Base-by-base conservation (phyloP, 2,888 invertebrate species). In the Globia sparganii region DNA sequence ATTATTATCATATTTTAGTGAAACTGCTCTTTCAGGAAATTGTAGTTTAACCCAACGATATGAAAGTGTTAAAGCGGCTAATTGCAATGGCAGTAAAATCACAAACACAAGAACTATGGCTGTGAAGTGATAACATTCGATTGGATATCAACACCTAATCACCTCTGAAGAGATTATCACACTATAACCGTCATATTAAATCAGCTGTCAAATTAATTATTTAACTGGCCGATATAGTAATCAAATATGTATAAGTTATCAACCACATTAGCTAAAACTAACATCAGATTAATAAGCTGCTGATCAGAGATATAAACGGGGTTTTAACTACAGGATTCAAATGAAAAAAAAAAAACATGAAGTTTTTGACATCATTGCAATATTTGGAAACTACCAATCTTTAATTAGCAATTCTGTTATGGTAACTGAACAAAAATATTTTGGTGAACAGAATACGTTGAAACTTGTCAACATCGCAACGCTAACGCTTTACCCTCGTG, bases 401-500 rank as follows among this genome's bases (percentile, higher is more conserved):
- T n/a, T n/a, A n/a, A n/a, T n/a, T n/a, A n/a, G n/a, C n/a, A n/a
- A n/a, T n/a, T n/a, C n/a, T n/a, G n/a, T n/a, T n/a, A n/a, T n/a
- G n/a, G n/a, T n/a, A n/a, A n/a, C n/a, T n/a, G 31, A n/a, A 72
- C 13, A 56, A 21, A 78, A 28, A 34, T 4, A 4, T 71, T 80
- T 80, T n/a, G 37, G 31, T 56, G 21, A 53, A 53, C 11, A 78
- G 34, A 34, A 46, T 53, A 62, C 40, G 65, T 8, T 62, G 21
- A 9, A 31, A 6, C 25, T 18, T 58, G 18, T n/a, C 15, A 13
- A 18, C 56, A 40, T 46, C 11, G 59, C 67, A 59, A 65, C 40
- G 78, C 58, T 66, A 64, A 72, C 80, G 71, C 75, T 72, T 40
- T 53, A 46, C n/a, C 58, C 43, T n/a, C n/a, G n/a, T 40, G n/a